phyloP scores from a whole-genome alignment of 2,888 invertebrate genomes.

The Lasioglossum zephyrum region DNA sequence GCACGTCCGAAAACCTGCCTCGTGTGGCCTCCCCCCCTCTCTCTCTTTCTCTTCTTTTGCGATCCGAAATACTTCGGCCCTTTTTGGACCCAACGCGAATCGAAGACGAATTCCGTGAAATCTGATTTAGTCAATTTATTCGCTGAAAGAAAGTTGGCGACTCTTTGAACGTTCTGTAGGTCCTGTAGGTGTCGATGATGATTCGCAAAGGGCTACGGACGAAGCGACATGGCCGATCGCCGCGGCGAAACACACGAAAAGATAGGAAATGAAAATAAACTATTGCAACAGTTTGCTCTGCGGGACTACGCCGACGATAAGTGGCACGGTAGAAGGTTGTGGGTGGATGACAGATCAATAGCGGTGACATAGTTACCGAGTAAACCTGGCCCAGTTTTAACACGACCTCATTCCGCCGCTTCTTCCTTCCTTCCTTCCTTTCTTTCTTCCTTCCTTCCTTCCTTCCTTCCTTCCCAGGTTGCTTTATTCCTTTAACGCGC shows the following conservation, averaged over 20 bases:
- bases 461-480: slow-evolving; percentile 34
- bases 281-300: slow-evolving; percentile 75
- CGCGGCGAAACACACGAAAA: neutral
- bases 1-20: slow-evolving; percentile 15
- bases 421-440: slow-evolving; percentile 56
- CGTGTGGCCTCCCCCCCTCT: neutral
- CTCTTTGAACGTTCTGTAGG: neutral
- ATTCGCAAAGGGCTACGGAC: neutral
- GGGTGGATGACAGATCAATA: slow-evolving; percentile 79
- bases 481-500: slow-evolving; percentile 39
- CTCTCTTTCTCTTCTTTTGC: neutral
- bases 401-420: slow-evolving; percentile 77
- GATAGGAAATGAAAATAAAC: slow-evolving; percentile 67
- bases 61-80: neutral
- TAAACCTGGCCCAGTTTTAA: slow-evolving; percentile 83
- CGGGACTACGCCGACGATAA: slow-evolving; percentile 63
- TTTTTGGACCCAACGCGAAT: neutral
- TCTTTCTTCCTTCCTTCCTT: slow-evolving; percentile 51
- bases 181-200: neutral
- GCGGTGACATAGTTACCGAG: slow-evolving; percentile 83
- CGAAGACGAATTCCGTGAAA: neutral
- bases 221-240: neutral
- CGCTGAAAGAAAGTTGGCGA: neutral
- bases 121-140: neutral
- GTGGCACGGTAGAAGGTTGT: slow-evolving; percentile 68